A percentile compares a stretch with the other conserved stretches of the same genome.
phyloP scores from a whole-genome alignment of 2,888 invertebrate species.

The Tanypteryx hageni region DNA sequence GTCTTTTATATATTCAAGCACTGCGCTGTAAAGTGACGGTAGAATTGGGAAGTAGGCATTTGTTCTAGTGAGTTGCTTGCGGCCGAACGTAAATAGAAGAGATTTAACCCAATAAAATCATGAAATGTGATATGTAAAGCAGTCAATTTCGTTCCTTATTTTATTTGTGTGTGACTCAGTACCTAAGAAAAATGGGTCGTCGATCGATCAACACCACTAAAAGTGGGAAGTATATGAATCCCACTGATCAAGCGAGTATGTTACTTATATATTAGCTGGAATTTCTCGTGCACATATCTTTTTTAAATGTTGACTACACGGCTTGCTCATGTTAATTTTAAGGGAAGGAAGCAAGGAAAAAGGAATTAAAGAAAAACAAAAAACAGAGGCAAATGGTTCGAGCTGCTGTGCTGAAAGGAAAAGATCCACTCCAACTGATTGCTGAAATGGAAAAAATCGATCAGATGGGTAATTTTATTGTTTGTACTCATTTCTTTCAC shows the following conservation, averaged over 20 bases:
- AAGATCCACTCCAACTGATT: slow-evolving; percentile 96
- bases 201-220: slow-evolving; percentile 99
- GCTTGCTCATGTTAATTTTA: slow-evolving; percentile 73
- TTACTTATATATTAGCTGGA: slow-evolving; percentile 71
- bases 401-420: slow-evolving; percentile 97
- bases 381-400: slow-evolving; percentile 97
- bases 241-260: slow-evolving; percentile 99
- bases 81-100: no score
- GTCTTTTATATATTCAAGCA: no score
- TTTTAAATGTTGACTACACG: not conserved
- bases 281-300: no score
- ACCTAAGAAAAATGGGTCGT: slow-evolving; percentile 87
- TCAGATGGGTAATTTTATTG: slow-evolving; percentile 89
- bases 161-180: not conserved
- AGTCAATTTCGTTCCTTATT: no score
- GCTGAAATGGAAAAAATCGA: slow-evolving; percentile 98
- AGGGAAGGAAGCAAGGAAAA: slow-evolving; percentile 97
- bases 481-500: no score
- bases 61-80: no score
- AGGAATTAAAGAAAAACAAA: slow-evolving; percentile 98
- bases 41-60: no score
- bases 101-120: no score
- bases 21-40: no score
- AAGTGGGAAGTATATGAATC: slow-evolving; percentile 99
- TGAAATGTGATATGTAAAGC: no score